Evolutionary conservation across 2,888 invertebrate genomes (phyloP), one percentile per base, ranked within the genome.

Genomic region (Oscheius myriophilus): DNA sequence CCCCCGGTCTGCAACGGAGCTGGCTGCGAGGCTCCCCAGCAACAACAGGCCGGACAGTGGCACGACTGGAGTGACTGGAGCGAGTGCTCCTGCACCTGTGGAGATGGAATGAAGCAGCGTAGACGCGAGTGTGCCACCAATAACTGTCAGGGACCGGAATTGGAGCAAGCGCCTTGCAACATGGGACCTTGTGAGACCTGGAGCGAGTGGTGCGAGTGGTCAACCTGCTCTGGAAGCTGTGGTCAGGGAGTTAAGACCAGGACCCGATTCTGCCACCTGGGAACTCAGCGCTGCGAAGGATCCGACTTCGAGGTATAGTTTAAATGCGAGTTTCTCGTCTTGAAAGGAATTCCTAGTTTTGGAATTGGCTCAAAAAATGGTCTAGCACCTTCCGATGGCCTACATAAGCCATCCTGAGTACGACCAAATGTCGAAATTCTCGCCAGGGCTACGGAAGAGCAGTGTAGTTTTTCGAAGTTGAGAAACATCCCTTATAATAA

Each of bases 131-230:
- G 78, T 69, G 70, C 76, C 16, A 70, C 73, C 39, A 76, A 74
- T 52, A 78, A 79, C 71, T 82, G 82, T 57, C 77, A 77, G 70
- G 75, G 81, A 52, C 72, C 75, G 16, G 79, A 81, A 11, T 73
- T 67, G 33, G 82, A 82, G 53, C 75, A 75, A 39, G 71, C 74
- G 25, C 63, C 71, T 23, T 82, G 82, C 66, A 79, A 76, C 62
- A 63, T 79, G 71, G 79, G 81, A 55, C 80, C 81, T 26, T 82
- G 82, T 57, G 76, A 80, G 53, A 78, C 79, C 6, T 82, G 82
- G 82, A 77, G 77, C 12, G 81, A 82, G 53, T 82, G 82, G 82
- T 82, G 82, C 59, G 82, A 82, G 57, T 82, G 82, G 82, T 76
- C 76, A 0, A 70, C 74, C 18, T 79, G 79, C 70, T 68, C 73